Percentiles rank a stretch among this genome's conserved stretches.
These are phyloP conservation scores for Brachyhypopomus gauderio DNA, from an alignment of 2,113 vertebrate genomes.

Conservation along the genomic window DNA sequence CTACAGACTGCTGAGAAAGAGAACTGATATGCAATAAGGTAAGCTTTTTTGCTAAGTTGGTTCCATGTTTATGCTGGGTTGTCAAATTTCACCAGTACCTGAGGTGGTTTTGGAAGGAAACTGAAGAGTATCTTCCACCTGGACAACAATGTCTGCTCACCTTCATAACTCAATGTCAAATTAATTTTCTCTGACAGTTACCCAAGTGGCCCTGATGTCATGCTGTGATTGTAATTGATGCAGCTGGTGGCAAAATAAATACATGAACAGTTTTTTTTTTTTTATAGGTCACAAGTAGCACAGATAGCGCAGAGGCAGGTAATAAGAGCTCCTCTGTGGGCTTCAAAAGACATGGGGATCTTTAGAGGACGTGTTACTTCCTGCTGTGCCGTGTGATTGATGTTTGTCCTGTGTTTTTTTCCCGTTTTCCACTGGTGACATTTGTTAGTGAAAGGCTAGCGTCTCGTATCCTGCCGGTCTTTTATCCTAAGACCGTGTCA, in stretches of 20 bases:
- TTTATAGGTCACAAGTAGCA: not conserved
- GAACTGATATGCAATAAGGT: not conserved
- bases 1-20: not conserved
- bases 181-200: not conserved
- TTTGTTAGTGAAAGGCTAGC: not conserved
- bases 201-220: not conserved
- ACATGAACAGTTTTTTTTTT: no score
- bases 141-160: no score
- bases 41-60: not conserved
- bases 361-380: not conserved
- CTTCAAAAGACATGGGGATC: not conserved
- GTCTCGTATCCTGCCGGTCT: not conserved
- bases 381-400: not conserved
- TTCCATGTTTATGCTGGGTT: not conserved
- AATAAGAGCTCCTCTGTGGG: not conserved
- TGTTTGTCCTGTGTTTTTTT: not conserved
- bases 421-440: not conserved
- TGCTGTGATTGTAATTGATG: not conserved
- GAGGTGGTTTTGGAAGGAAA: not conserved
- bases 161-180: not conserved
- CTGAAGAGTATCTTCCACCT: not conserved
- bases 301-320: not conserved
- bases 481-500: slow-evolving; percentile 3
- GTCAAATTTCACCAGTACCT: no score
- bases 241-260: not conserved